These are phyloP conservation scores for Sphaeridia pumilis DNA, from an alignment of 2,888 invertebrate species.

Conservation along the genomic window DNA sequence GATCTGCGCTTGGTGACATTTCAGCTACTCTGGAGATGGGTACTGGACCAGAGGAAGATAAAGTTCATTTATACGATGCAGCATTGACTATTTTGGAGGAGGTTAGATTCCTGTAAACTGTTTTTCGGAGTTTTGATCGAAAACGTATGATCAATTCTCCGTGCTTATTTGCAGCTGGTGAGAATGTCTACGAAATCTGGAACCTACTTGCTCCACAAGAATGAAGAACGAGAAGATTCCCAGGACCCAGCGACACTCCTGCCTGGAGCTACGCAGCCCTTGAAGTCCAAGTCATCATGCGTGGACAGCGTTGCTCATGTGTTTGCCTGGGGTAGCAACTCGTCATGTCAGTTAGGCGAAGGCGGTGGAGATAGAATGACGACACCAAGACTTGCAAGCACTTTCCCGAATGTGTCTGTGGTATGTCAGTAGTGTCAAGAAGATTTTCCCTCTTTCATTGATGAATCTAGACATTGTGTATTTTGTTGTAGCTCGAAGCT, in stretches of 20 bases:
- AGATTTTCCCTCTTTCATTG: not conserved
- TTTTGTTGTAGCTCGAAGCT: slow-evolving; percentile 46
- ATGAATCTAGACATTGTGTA: too few species aligned
- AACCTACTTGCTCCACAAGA: too few species aligned
- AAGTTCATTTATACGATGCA: slow-evolving; percentile 44
- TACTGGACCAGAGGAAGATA: slow-evolving; percentile 37
- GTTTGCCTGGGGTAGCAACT: slow-evolving; percentile 55
- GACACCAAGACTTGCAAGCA: slow-evolving; percentile 46
- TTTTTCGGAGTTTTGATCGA: not conserved
- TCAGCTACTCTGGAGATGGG: slow-evolving; percentile 33
- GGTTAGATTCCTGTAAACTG: slow-evolving; percentile 8
- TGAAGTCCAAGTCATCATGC: too few species aligned
- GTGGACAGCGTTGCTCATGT: slow-evolving; percentile 42
- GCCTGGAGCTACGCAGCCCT: too few species aligned
- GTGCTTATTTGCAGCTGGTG: slow-evolving; percentile 19
- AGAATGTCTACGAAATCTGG: slow-evolving; percentile 23
- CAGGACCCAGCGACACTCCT: too few species aligned
- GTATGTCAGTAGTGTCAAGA: slow-evolving; percentile 40
- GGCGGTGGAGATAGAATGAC: slow-evolving; percentile 50
- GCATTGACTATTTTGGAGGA: slow-evolving; percentile 48
- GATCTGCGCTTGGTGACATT: slow-evolving; percentile 18
- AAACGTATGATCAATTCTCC: too few species aligned
- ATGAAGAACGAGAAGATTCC: too few species aligned
- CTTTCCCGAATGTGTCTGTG: slow-evolving; percentile 49
- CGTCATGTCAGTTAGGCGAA: slow-evolving; percentile 52